A percentile compares a stretch with the other conserved stretches of the same genome.
These are phyloP conservation scores for Liodrosophila aerea DNA, from an alignment of 2,888 invertebrate species.

Conservation along the genomic window DNA sequence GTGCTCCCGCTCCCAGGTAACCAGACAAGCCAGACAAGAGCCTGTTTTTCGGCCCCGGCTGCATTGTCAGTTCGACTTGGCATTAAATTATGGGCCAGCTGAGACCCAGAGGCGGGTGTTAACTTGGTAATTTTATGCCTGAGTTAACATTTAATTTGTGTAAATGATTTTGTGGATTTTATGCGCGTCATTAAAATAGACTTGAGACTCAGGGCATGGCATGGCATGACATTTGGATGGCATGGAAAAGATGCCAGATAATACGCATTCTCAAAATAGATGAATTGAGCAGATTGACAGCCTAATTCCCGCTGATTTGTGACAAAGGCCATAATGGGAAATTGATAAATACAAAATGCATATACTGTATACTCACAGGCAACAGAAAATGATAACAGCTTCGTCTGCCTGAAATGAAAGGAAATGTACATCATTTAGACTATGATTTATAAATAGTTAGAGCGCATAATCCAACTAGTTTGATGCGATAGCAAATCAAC, in stretches of 20 bases:
- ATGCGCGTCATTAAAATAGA: constrained; percentile 66
- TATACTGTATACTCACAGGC: not conserved
- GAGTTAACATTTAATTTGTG: constrained; percentile 77
- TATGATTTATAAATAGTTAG: no score
- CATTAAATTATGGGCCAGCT: constrained; percentile 50
- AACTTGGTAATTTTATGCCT: constrained; percentile 80
- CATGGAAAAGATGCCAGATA: not conserved
- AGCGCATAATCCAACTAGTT: no score
- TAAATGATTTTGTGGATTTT: constrained; percentile 77
- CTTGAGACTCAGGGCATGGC: constrained; percentile 7
- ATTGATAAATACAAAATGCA: constrained; percentile 2
- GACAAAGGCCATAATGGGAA: no score
- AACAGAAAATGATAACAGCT: not conserved
- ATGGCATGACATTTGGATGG: not conserved
- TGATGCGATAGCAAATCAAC: not conserved
- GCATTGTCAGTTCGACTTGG: constrained; percentile 43
- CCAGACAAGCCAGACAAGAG: constrained; percentile 23
- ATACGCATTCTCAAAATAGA: constrained; percentile 10
- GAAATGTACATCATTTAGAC: constrained; percentile 13
- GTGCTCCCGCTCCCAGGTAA: constrained; percentile 12
- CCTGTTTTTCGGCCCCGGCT: constrained; percentile 22
- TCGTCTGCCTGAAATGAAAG: constrained; percentile 13
- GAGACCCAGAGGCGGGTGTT: constrained; percentile 62
- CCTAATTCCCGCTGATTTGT: constrained; percentile 72
- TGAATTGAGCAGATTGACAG: constrained; percentile 36